phyloP scores from a whole-genome alignment of 2,888 invertebrate genomes.

The Synanthedon tipuliformis region DNA sequence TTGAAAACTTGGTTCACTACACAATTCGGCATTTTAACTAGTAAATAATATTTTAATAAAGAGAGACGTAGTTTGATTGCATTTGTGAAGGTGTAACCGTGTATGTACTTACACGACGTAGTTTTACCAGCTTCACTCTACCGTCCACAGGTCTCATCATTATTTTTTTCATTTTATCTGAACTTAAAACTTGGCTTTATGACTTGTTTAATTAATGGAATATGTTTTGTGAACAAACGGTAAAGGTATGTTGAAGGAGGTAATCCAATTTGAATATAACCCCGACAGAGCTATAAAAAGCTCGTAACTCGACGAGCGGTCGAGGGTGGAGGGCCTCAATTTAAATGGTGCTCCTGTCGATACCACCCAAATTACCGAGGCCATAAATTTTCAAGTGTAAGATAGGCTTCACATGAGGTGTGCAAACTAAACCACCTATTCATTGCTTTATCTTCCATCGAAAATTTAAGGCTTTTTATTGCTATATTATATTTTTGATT shows the following conservation, averaged over 20 bases:
- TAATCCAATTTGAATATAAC: conserved; percentile 7
- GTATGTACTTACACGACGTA: no score
- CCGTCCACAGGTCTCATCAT: no score
- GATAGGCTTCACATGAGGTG: conserved; percentile 9
- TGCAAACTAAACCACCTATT: conserved; percentile 7
- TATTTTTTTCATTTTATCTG: no score
- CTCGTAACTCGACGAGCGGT: conserved; percentile 1
- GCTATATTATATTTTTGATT: no score
- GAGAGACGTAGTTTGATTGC: no score
- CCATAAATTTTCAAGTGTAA: conserved; percentile 10
- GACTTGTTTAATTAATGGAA: not conserved
- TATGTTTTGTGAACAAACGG: conserved; percentile 4
- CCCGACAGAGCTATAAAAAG: conserved; percentile 3
- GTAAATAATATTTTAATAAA: no score
- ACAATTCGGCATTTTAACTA: no score
- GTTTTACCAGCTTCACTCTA: no score
- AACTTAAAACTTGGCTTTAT: no score
- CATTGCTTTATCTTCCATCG: not conserved
- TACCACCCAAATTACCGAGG: conserved; percentile 11
- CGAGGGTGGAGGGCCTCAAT: conserved; percentile 6
- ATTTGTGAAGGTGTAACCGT: no score
- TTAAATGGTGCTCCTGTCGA: conserved; percentile 10
- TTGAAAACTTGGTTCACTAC: no score
- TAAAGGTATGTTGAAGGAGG: conserved; percentile 2
- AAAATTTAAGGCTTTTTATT: no score